These are phyloP conservation scores for Turdus rufiventris DNA, from an alignment of 2,113 vertebrate species.

Conservation along the genomic window DNA sequence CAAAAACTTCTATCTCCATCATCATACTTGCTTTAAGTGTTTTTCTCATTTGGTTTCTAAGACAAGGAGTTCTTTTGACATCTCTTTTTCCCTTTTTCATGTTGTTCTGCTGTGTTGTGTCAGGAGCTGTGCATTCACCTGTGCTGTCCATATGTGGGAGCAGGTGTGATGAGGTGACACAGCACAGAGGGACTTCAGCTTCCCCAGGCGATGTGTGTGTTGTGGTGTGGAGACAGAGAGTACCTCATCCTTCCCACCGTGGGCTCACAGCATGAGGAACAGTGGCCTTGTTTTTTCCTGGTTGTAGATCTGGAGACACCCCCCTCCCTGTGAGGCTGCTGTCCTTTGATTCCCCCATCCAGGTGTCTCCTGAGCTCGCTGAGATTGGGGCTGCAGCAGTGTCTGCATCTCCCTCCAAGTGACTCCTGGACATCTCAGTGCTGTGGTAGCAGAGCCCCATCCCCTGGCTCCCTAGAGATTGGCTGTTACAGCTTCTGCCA, in stretches of 20 bases:
- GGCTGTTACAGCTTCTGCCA: neutral
- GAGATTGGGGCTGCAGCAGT: neutral
- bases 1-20: neutral
- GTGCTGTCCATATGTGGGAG: fast-evolving
- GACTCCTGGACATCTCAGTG: neutral
- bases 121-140: neutral
- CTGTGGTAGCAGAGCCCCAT: neutral
- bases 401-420: neutral
- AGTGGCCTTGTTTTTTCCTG: fast-evolving
- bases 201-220: neutral
- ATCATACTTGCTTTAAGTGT: neutral
- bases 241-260: neutral
- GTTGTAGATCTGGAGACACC: fast-evolving
- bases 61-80: neutral
- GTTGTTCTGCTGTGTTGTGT: neutral
- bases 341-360: neutral
- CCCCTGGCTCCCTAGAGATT: neutral
- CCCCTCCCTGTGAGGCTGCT: neutral
- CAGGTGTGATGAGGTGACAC: fast-evolving
- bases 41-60: neutral
- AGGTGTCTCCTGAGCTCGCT: neutral
- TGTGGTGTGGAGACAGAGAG: neutral
- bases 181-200: neutral
- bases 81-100: neutral
- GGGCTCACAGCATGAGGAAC: neutral